Evolutionary conservation across 2,888 invertebrate genomes (phyloP), one percentile per base, ranked within the genome.

Genomic region (Subacronicta megacephala): DNA sequence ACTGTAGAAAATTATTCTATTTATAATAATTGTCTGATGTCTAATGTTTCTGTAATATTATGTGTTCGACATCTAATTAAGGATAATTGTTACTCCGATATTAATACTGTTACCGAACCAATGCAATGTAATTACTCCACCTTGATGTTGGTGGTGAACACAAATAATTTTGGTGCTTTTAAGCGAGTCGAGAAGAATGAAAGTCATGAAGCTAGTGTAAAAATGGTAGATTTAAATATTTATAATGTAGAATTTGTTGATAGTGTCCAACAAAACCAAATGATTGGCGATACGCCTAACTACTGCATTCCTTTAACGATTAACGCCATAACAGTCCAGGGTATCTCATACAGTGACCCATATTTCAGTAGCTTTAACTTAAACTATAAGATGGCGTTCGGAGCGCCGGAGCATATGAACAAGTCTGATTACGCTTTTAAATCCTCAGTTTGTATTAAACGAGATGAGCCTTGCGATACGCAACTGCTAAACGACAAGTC

Each of bases 1-100:
- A 93, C 92, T 93, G 94, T 93, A 93, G 93, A 93, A 92, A 94
- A 94, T 92, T 93, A 93, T 92, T 93, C 94, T 93, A 93, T 95
- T 95, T 95, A 95, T 95, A 92, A 94, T 94, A 90, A 90, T 92
- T 90, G 92, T 93, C 93, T 93, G 93, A 93, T 93, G 92, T 93
- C 90, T 92, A 91, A 93, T 93, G 93, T 94, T 93, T 94, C 94
- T 94, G 94, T 94, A 94, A 94, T 93, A 93, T 90, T 93, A 93
- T 95, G 95, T 96, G 95, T 96, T 96, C 95, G 95, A 94, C 87
- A 86, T 92, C 88, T 92, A 95, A 95, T 93, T 94, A 94, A 94
- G 93, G 87, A 94, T 94, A 92, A 91, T 94, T 94, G 94, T 94
- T 94, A 94, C 92, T 93, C 91, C 90, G 89, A 90, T 91, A 93